A percentile compares a stretch with the other conserved stretches of the same genome.
Evolutionary conservation across 2,888 invertebrate species (phyloP).

Genomic region (Lasioglossum pauxillum): DNA sequence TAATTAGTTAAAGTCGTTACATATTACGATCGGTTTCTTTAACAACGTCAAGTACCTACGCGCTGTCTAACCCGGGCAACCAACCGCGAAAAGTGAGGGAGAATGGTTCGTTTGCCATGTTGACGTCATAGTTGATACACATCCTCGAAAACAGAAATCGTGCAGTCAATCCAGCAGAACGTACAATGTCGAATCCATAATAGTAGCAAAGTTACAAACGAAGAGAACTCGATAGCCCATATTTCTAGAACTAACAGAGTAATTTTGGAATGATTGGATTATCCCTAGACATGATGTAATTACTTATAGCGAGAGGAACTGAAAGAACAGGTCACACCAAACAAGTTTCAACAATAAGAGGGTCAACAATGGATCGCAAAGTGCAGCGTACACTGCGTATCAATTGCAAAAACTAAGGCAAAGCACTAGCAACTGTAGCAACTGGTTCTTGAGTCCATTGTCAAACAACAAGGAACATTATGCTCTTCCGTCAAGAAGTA

Average conservation of each 20-base stretch:
- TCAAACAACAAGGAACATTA: background rate
- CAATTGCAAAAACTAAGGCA: background rate
- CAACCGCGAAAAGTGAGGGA: constrained; percentile 5
- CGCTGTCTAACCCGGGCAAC: constrained; percentile 4
- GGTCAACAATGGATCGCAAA: background rate
- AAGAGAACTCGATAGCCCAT: background rate
- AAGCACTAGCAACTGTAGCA: background rate
- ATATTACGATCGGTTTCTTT: constrained; percentile 66
- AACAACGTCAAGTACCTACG: constrained; percentile 15
- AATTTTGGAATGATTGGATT: constrained; percentile 14
- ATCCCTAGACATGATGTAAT: background rate
- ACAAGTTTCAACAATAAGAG: background rate
- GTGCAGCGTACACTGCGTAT: background rate
- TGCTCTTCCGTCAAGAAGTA: background rate
- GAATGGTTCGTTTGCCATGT: constrained; percentile 15
- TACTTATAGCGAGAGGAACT: constrained; percentile 1
- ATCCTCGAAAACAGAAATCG: background rate
- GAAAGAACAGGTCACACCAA: constrained; percentile 7
- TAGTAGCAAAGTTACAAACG: background rate
- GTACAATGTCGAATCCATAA: background rate
- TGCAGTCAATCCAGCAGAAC: background rate
- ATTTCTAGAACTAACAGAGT: background rate
- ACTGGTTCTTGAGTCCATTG: background rate
- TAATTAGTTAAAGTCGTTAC: constrained; percentile 67
- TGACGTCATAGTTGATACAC: background rate